Evolutionary conservation across 2,113 vertebrate species (phyloP), one percentile per base, ranked within the genome.

Genomic region (Meleagris gallopavo): DNA sequence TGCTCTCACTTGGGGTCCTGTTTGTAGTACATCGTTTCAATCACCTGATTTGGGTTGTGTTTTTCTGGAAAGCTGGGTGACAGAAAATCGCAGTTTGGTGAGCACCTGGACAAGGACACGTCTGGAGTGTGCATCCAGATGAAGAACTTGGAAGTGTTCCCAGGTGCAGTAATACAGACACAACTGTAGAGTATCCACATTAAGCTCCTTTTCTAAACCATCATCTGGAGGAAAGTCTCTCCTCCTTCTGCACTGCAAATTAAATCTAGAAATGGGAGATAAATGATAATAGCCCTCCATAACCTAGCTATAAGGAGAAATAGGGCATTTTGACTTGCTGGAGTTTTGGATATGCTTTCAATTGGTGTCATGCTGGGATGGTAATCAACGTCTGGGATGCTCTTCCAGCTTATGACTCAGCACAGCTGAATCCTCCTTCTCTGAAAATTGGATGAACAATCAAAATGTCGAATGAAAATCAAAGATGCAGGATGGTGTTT

Each of bases 321-420:
- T 12, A 36, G 43, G 30, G 11, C 24, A 29, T 92, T 92, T 83
- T 62, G 34, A 14, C 40, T 88, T 89, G 57, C 32, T 71, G 70
- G 30, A 43, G 20, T 24, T 88, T 69, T 69, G 70, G 70, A 65
- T 13, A 27, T 1, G 1, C 5, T 88, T 94, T 46, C 65, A 1
- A 1, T 22, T 71, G 24, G 36, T 89, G 60, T 32, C 46, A 0
- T 62, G 30, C 76, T 88, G 90, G 52, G 34, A 90, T 65, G 83
- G 71, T n/a, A 94, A 91, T 62, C 74, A 57, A 36, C 1, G 8
- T 66, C 72, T 91, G 55, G 27, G 46, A 86, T 93, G 61, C 4
- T 43, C 52, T 93, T 93, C 61, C 66, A 82, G 70, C 27, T 45
- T 57, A 61, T 84, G 86, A 57, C 76, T 95, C 92, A 95, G 66